Base-by-base conservation (phyloP, 2,113 vertebrate species). In the Microcebus griseorufus region DNA sequence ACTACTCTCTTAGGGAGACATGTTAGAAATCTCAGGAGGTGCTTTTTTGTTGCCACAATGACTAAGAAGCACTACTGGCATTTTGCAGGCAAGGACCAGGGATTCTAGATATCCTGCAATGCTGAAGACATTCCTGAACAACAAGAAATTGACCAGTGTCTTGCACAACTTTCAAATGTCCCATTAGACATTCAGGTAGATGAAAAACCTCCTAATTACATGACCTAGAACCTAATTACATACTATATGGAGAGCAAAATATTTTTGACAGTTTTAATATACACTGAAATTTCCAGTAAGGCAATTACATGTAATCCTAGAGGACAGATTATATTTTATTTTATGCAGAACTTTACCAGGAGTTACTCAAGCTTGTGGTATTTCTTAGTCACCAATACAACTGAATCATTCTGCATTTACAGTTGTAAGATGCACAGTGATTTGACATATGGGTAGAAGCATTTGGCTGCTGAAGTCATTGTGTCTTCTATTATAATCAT, bases 321-420 rank as follows among this genome's bases (percentile, higher is more conserved):
- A 83, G 29, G 25, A 92, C 25, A 87, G n/a, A 87, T 3, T 82
- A 6, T 89, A 87, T 73, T 79, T 60, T 96, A 72, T 82, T 95
- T 83, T 93, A 27, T 73, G 94, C 16, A 27, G 69, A 96, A 96
- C n/a, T 78, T 90, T 32, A 83, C 34, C 14, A 88, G 75, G 32
- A 70, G 39, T 92, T 90, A 90, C 34, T 82, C 80, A 89, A 79
- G 75, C 8, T 64, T 96, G 72, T 73, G 42, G 51, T 70, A 81
- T 51, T 94, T 92, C 42, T 93, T 42, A 94, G 58, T 96, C 90
- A 97, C 70, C 65, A 90, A 76, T 20, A 93, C 23, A 45, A 1
- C 10, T 91, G 88, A 92, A 79, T 90, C 85, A 93, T 4, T 76
- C 84, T 88, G 67, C 70, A 78, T 90, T 42, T 90, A 23, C 65